These are phyloP conservation scores for Hydrolagus colliei DNA, from an alignment of 2,797 vertebrate genomes.

Conservation along the genomic window DNA sequence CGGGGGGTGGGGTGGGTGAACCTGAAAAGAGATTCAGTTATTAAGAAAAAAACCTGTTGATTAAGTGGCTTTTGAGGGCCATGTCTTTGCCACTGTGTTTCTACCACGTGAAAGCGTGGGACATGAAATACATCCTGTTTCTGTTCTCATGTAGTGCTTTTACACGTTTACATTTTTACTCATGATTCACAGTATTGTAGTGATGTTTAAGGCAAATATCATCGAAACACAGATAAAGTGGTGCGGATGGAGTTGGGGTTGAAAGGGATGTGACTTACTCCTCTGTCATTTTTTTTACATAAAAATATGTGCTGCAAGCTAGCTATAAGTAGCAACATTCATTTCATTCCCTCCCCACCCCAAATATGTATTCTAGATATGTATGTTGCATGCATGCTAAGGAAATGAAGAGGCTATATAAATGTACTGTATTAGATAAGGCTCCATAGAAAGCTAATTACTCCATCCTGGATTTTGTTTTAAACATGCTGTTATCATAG, in stretches of 20 bases:
- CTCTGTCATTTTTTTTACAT: slow-evolving; percentile 12
- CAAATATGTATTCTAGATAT: background rate
- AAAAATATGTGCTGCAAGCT: slow-evolving; percentile 4
- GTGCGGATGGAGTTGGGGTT: background rate
- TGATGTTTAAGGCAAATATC: background rate
- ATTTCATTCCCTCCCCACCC: slow-evolving; percentile 20
- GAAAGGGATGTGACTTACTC: background rate
- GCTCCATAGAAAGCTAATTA: slow-evolving; percentile 26
- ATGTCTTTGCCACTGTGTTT: background rate
- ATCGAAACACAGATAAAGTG: background rate
- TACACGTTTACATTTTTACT: background rate
- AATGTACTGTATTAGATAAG: background rate
- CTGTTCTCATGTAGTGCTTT: background rate
- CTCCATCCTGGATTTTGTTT: slow-evolving; percentile 50
- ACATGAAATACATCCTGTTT: background rate
- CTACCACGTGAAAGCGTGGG: background rate
- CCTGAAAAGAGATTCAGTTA: too few species aligned
- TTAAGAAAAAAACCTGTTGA: background rate
- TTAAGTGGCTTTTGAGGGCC: background rate
- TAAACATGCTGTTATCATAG: slow-evolving; percentile 51
- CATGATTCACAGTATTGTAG: slow-evolving; percentile 8
- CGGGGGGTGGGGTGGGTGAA: background rate
- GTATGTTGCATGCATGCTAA: background rate
- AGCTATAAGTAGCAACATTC: slow-evolving; percentile 16
- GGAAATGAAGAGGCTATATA: background rate